Evolutionary conservation across 2,888 invertebrate genomes (phyloP).

Genomic region (Hydropsyche betteni): DNA sequence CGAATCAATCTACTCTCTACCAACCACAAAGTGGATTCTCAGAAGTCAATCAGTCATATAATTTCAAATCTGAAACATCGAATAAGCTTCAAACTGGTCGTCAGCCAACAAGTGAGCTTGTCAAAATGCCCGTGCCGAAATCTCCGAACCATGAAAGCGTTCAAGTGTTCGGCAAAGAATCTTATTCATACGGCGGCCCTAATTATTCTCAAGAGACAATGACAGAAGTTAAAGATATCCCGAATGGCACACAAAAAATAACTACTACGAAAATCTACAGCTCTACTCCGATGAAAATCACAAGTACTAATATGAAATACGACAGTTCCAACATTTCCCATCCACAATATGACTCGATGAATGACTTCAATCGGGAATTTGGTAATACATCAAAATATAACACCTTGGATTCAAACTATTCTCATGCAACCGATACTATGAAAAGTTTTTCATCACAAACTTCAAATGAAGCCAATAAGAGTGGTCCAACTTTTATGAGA

Average conservation of each 20-base stretch:
- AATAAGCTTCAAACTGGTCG: constrained; percentile 54
- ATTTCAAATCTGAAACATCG: constrained; percentile 45
- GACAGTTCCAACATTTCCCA: constrained; percentile 53
- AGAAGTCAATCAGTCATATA: constrained; percentile 49
- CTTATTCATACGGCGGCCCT: constrained; percentile 61
- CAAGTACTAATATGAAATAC: constrained; percentile 64
- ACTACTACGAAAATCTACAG: constrained; percentile 68
- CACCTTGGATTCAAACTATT: constrained; percentile 54
- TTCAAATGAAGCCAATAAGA: constrained; percentile 33
- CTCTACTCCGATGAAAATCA: constrained; percentile 66
- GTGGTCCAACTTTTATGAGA: constrained; percentile 60
- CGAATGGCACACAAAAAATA: constrained; percentile 67
- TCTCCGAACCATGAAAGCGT: constrained; percentile 48
- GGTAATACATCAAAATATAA: constrained; percentile 62
- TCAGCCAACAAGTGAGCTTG: constrained; percentile 59
- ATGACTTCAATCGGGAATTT: constrained; percentile 65
- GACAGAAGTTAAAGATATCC: constrained; percentile 66
- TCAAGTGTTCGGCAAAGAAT: constrained; percentile 59
- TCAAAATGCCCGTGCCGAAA: constrained; percentile 60
- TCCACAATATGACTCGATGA: constrained; percentile 62
- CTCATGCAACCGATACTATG: constrained; percentile 60
- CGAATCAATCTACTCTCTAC: constrained; percentile 37
- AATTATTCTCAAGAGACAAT: constrained; percentile 65
- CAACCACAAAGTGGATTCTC: constrained; percentile 42
- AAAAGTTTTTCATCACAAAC: constrained; percentile 53